phyloP scores from a whole-genome alignment of 1,140 invertebrate species.

The Formica exsecta region DNA sequence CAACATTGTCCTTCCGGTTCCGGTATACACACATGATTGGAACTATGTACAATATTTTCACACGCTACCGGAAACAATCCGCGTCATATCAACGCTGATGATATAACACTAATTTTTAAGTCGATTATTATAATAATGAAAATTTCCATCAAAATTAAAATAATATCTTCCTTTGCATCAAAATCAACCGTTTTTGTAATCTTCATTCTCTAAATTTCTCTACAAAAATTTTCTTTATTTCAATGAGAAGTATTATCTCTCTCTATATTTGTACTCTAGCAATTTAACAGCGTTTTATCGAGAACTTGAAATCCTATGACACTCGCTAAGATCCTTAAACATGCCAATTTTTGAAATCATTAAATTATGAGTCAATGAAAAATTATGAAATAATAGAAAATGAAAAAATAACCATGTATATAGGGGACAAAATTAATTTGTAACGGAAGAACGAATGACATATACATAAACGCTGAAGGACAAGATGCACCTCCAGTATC shows the following conservation, averaged over 20 bases:
- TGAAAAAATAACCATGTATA: not conserved
- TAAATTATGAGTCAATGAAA: not conserved
- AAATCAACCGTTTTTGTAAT: not conserved
- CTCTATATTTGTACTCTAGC: not conserved
- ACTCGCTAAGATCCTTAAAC: not conserved
- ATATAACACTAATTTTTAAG: not conserved
- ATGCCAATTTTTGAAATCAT: not conserved
- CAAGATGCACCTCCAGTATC: constrained; percentile 5
- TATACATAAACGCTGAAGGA: constrained; percentile 19
- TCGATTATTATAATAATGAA: not conserved
- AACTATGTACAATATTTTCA: not conserved
- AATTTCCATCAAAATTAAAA: not conserved
- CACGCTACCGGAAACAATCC: constrained; percentile 6
- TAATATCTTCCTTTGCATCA: not conserved
- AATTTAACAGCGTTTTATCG: not conserved
- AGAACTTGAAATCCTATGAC: not conserved
- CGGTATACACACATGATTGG: constrained; percentile 5
- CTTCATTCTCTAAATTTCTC: too few species aligned
- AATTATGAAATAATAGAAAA: not conserved
- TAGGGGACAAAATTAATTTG: constrained; percentile 7
- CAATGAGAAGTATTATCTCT: not conserved
- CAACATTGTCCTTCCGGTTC: constrained; percentile 40
- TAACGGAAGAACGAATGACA: not conserved
- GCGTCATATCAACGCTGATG: not conserved
- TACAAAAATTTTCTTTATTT: not conserved